phyloP scores from a whole-genome alignment of 2,113 vertebrate species.

The Sylvilagus bachmani region DNA sequence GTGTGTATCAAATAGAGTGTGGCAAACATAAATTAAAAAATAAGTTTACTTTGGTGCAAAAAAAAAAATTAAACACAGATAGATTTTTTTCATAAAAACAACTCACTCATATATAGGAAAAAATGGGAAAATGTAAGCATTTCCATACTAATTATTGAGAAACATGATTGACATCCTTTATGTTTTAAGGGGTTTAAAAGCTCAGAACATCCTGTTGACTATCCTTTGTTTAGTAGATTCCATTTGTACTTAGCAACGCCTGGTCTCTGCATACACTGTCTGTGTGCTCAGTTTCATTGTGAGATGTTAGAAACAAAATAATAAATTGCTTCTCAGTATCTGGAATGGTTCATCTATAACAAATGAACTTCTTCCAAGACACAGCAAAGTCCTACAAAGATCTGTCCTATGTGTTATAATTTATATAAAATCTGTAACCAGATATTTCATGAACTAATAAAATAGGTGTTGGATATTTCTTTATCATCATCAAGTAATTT shows the following conservation, averaged over 20 bases:
- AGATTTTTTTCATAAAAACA: too few relatives aligned
- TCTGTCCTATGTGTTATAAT: neutral
- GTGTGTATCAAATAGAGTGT: too few relatives aligned
- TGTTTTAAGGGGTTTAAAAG: neutral
- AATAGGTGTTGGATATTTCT: neutral
- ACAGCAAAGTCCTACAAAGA: neutral
- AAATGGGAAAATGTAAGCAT: neutral
- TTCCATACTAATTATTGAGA: neutral
- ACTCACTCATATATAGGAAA: neutral
- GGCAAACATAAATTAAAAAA: too few relatives aligned
- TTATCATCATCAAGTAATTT: neutral
- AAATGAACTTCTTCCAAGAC: neutral
- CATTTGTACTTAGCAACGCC: neutral
- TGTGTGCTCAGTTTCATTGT: neutral
- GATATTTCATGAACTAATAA: neutral
- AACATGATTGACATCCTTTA: neutral
- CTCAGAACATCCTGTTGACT: neutral
- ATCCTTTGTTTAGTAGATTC: neutral
- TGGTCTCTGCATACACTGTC: neutral
- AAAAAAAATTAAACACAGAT: too few relatives aligned
- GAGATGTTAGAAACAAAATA: neutral
- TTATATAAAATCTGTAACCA: constrained; percentile 1
- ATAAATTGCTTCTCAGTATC: neutral
- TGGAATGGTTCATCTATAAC: neutral
- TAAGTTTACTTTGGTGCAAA: too few relatives aligned